Evolutionary conservation across 1,140 invertebrate genomes (phyloP).

Genomic region (Drosophila kurseongensis): DNA sequence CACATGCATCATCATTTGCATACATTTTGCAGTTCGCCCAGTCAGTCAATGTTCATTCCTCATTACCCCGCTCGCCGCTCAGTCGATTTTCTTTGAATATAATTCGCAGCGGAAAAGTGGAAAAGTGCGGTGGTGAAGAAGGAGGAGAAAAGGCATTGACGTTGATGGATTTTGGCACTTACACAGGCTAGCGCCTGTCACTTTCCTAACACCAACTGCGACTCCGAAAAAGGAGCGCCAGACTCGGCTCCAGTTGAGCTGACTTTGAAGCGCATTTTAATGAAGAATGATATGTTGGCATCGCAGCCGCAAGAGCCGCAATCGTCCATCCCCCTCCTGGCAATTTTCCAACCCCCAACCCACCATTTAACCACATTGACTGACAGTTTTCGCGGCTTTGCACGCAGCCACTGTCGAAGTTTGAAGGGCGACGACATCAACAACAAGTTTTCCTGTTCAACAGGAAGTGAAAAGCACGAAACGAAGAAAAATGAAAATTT

Average conservation of each 20-base stretch:
- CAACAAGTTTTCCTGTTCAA: slow-evolving; percentile 39
- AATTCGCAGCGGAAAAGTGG: slow-evolving; percentile 63
- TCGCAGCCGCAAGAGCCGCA: slow-evolving; percentile 56
- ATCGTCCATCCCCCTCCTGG: slow-evolving; percentile 16
- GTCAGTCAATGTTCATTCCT: slow-evolving; percentile 57
- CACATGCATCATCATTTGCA: slow-evolving; percentile 83
- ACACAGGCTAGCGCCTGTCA: slow-evolving; percentile 81
- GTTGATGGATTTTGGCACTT: slow-evolving; percentile 84
- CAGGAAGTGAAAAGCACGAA: slow-evolving; percentile 2
- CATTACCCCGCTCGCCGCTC: slow-evolving; percentile 48
- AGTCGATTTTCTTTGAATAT: slow-evolving; percentile 81
- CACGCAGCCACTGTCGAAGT: slow-evolving; percentile 47
- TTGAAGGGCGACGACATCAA: slow-evolving; percentile 61
- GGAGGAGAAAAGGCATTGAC: slow-evolving; percentile 56
- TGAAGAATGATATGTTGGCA: slow-evolving; percentile 82
- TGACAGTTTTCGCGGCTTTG: slow-evolving; percentile 79
- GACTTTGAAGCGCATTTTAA: slow-evolving; percentile 83
- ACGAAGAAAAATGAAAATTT: slow-evolving; percentile 11
- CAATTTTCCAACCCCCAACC: neutral
- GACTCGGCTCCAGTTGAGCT: slow-evolving; percentile 36
- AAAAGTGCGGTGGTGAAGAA: neutral
- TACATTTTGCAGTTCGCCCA: slow-evolving; percentile 77
- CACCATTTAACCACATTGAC: slow-evolving; percentile 58
- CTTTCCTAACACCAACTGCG: slow-evolving; percentile 42
- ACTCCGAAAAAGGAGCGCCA: slow-evolving; percentile 34